Conservation (phyloP, 2,113 vertebrate genomes). For the Axis porcinus region DNA sequence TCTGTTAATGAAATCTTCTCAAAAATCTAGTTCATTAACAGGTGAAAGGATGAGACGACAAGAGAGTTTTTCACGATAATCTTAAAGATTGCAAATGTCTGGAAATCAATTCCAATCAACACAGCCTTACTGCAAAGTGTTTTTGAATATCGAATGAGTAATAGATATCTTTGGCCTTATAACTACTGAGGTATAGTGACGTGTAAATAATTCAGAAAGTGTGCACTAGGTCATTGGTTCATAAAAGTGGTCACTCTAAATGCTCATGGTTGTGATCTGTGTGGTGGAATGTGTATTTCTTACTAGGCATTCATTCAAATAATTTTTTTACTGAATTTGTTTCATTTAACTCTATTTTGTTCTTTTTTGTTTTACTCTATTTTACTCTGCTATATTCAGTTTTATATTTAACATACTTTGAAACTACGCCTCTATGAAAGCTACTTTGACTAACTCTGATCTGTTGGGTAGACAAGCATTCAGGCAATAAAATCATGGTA, state of each 20-base stretch:
- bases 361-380: background rate
- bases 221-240: background rate
- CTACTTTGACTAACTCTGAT: background rate
- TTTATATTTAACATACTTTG: background rate
- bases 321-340: background rate
- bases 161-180: background rate
- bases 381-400: background rate
- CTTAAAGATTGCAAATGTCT: background rate
- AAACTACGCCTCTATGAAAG: background rate
- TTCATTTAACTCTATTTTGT: background rate
- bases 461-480: background rate
- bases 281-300: background rate
- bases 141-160: background rate
- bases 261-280: background rate
- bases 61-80: background rate
- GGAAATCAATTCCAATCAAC: slow-evolving; percentile 10
- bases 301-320: background rate
- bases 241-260: background rate
- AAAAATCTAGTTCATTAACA: slow-evolving; percentile 29
- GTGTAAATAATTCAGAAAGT: background rate
- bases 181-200: background rate
- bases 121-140: background rate
- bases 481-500: background rate
- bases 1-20: slow-evolving; percentile 47
- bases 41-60: background rate